A percentile compares a stretch with the other conserved stretches of the same genome.
These are phyloP conservation scores for Drosophila mojavensis DNA, from an alignment of 1,140 invertebrate species.

Conservation along the genomic window DNA sequence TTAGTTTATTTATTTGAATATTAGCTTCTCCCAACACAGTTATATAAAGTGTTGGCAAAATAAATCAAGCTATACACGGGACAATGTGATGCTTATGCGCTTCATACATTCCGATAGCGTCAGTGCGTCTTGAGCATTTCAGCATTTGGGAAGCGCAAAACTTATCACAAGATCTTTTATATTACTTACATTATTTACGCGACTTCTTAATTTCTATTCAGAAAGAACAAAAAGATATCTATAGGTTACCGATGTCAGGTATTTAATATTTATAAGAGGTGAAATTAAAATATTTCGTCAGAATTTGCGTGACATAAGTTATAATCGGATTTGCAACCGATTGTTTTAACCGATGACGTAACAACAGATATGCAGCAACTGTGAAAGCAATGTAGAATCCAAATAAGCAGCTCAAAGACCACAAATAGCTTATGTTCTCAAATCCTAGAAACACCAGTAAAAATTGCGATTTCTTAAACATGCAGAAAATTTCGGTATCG, in stretches of 20 bases:
- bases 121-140: neutral
- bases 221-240: neutral
- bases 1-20: neutral
- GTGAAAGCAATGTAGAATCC: constrained; percentile 77
- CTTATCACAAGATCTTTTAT: constrained; percentile 24
- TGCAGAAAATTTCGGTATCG: constrained; percentile 89
- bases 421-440: constrained; percentile 67
- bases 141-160: constrained; percentile 3
- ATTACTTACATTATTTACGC: too few species aligned
- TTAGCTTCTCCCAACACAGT: neutral
- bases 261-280: constrained; percentile 80
- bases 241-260: neutral
- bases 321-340: constrained; percentile 52
- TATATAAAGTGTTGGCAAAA: neutral
- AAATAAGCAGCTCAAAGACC: constrained; percentile 68
- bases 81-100: too few species aligned
- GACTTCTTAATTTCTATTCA: too few species aligned
- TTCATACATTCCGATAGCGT: too few species aligned
- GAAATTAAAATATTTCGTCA: constrained; percentile 80
- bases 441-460: constrained; percentile 76
- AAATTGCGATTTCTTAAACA: constrained; percentile 87
- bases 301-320: constrained; percentile 56
- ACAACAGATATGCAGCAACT: constrained; percentile 68
- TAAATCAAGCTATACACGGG: neutral
- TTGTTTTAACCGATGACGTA: constrained; percentile 68